These are phyloP conservation scores for Suricata suricatta DNA, from an alignment of 2,113 vertebrate genomes.

Conservation along the genomic window DNA sequence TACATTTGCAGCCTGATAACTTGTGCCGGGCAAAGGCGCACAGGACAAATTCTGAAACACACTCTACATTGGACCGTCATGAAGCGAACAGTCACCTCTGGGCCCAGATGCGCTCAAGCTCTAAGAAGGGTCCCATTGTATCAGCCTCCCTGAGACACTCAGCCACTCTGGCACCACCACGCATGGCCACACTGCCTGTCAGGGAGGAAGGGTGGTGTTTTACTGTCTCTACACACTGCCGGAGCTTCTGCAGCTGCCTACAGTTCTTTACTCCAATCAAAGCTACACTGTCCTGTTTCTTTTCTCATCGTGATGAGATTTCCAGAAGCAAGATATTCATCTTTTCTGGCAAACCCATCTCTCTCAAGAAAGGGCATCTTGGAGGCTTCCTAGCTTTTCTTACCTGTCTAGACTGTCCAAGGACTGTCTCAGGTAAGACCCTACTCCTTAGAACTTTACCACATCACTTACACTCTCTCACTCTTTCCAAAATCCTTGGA, in stretches of 20 bases:
- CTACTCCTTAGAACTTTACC: background rate
- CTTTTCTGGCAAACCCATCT: background rate
- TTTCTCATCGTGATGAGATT: background rate
- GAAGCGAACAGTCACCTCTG: background rate
- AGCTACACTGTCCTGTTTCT: conserved; percentile 3
- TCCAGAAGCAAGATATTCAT: conserved; percentile 37
- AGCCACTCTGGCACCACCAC: background rate
- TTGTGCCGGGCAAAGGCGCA: background rate
- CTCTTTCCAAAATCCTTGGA: background rate
- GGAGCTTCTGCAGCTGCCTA: conserved; percentile 33
- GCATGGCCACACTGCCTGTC: background rate
- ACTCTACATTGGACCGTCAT: background rate
- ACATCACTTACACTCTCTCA: background rate
- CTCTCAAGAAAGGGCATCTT: background rate
- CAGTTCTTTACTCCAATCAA: conserved; percentile 50
- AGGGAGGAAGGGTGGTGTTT: background rate
- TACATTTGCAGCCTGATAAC: background rate
- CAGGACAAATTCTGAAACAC: background rate
- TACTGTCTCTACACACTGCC: background rate
- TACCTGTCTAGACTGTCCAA: background rate
- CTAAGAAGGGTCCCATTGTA: background rate
- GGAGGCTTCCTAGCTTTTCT: background rate
- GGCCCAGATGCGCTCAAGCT: background rate
- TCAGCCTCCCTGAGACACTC: background rate
- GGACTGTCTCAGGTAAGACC: background rate